Conservation (phyloP, 1,140 invertebrate genomes). For the Papilio helenus region DNA sequence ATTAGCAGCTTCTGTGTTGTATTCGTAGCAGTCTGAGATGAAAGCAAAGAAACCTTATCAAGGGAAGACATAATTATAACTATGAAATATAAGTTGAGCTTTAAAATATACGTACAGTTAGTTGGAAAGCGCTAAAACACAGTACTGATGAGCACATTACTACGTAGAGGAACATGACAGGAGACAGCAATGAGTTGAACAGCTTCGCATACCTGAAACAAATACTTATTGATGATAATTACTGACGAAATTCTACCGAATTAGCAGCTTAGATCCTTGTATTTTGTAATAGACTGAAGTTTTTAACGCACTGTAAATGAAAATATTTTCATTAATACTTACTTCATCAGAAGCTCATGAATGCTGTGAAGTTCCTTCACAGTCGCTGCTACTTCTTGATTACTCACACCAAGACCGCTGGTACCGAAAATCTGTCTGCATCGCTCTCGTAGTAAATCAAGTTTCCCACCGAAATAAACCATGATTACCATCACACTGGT, state of each 20-base stretch:
- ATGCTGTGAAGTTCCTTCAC: conserved; percentile 59
- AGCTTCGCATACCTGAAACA: conserved; percentile 70
- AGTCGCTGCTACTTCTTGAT: conserved; percentile 46
- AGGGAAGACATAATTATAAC: background rate
- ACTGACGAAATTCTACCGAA: background rate
- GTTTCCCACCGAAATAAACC: conserved; percentile 71
- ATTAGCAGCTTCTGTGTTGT: conserved; percentile 65
- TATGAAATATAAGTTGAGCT: background rate
- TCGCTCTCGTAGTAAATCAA: conserved; percentile 64
- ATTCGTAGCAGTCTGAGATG: conserved; percentile 58
- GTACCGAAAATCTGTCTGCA: conserved; percentile 61
- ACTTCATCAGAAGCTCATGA: conserved; percentile 66
- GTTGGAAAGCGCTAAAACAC: conserved; percentile 70
- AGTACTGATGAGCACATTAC: conserved; percentile 71
- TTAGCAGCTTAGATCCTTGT: too few species aligned
- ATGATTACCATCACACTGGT: conserved; percentile 62
- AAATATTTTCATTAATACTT: conserved; percentile 45
- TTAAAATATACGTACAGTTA: conserved; percentile 61
- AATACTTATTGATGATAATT: conserved; percentile 27
- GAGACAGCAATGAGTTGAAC: conserved; percentile 71
- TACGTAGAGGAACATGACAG: conserved; percentile 73
- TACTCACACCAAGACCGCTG: conserved; percentile 40
- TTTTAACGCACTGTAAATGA: too few species aligned
- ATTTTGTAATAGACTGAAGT: too few species aligned
- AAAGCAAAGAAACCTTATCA: background rate